Evolutionary conservation across 2,888 invertebrate genomes (phyloP), one percentile per base, ranked within the genome.

Genomic region (Xestoiulus laeticollis): DNA sequence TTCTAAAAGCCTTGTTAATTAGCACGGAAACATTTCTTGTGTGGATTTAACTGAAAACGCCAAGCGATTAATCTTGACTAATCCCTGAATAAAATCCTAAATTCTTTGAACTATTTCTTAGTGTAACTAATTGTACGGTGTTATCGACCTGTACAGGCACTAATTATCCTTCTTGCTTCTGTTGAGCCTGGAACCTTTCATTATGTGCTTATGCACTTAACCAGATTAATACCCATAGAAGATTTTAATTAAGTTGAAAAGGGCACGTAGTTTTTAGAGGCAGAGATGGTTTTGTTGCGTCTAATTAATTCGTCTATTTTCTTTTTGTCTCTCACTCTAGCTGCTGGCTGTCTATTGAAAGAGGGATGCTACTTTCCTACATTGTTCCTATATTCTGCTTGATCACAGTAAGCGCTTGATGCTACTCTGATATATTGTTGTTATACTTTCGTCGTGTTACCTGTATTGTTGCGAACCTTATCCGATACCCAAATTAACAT

Each of bases 261-360:
- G 68, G 26, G 26, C n/a, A 12, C 26, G 12, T 68, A n/a, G 59
- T 59, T 59, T 1, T 19, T 68, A n/a, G n/a, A 26, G 26, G 68
- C 68, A 68, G 26, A 1, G 22, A 68, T 68, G 68, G 26, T 68
- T 68, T 26, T 68, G 68, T 68, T 68, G 68, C 26, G 68, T 26
- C 26, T 68, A 68, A 68, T 68, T 68, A 68, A 68, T 68, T 68
- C 68, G 68, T 68, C 68, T n/a, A 10, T 68, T 68, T 26, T 68
- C 26, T 10, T n/a, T 68, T 10, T 68, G 59, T 22, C 26, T 26
- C 26, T 68, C 68, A 10, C 68, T 83, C 38, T 59, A 90, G 90
- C 91, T 96, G 96, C 91, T 96, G 95, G 94, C 94, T 96, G 93
- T 95, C 95, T 0, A 94, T 95, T 84, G 95, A 95, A 91, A 94